Base-by-base conservation (phyloP, 1,140 invertebrate species). In the Campoletis sonorensis region DNA sequence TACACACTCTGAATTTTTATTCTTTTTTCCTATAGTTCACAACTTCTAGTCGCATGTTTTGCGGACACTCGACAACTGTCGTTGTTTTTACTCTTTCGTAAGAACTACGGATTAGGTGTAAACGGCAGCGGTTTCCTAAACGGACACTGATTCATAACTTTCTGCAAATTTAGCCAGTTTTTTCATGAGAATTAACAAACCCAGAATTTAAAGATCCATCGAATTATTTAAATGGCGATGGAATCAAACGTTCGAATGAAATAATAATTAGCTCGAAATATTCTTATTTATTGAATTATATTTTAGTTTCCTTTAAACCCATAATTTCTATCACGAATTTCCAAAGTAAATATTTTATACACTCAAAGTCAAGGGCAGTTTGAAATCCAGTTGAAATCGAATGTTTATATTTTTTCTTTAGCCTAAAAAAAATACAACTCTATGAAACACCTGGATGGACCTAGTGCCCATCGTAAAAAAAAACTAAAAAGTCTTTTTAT, bases 31-130 rank as follows among this genome's bases (percentile, higher is more conserved):
- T 27, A 40, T 10, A 77, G 27, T 64, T 10, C 54, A 77, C 61
- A 67, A 67, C 21, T 23, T 58, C 54, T n/a, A 37, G 54, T 64
- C 54, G 30, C 54, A 64, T 64, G 68, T 79, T 76, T 64, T 72
- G 68, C 79, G 23, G 71, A 79, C 78, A 80, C 72, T 67, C 72
- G 58, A 82, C 33, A 79, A 15, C 40, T 49, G 10, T 73, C 37
- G 21, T 16, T 79, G 40, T 64, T 68, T 49, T 72, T 58, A 64
- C 30, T 70, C 18, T 70, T 16, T 18, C 61, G 21, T 67, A 82
- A 70, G 37, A 84, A 73, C 61, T 79, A 45, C 5, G 78, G 64
- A 83, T 83, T 83, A 77, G 75, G 73, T 80, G 58, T 45, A 81
- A 58, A 75, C 40, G 26, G 64, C 58, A 77, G 16, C 70, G 58